Evolutionary conservation across 2,113 vertebrate species (phyloP), one percentile per base, ranked within the genome.

Genomic region (human): DNA sequence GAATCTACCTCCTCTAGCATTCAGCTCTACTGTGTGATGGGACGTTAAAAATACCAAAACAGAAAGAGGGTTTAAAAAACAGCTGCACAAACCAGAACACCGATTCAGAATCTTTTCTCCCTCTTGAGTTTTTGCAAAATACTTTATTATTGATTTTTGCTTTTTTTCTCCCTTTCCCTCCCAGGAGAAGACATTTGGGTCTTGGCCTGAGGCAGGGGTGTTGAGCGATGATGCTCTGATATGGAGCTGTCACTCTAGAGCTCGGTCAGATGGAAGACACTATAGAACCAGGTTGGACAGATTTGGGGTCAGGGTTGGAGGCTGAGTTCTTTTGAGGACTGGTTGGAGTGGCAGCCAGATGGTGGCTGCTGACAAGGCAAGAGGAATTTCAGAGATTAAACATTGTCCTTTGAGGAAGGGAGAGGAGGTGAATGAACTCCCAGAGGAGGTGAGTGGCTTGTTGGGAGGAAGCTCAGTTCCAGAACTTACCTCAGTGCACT

Each of bases 101-200:
- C 5, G 90, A 85, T 89, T 96, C 73, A 86, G 83, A 92, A 96
- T 91, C 11, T 30, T 95, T 78, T 96, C n/a, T 96, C 80, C 66
- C 73, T 55, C 25, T 70, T 96, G 40, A 59, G 40, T 79, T 30
- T 96, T 93, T 95, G 86, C 59, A 84, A 75, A 94, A 73, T 20
- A 17, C 43, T 66, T 96, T 35, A 40, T 91, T 70, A 17, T 66
- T 87, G 57, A 66, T 40, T 90, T 40, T 43, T 66, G 8, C 14
- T 59, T 83, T 9, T 27, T 59, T 16, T 20, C 2, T 32, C 68
- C 70, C 40, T 84, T 82, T 72, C 50, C 40, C 12, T 83, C 17
- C 52, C 10, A 59, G 68, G 81, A 90, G 70, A 84, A 72, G 88
- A 95, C 10, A 11, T 35, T 72, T n/a, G 80, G 48, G 68, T 75